These are phyloP conservation scores for Spatula clypeata DNA, from an alignment of 2,797 vertebrate species.

Conservation along the genomic window DNA sequence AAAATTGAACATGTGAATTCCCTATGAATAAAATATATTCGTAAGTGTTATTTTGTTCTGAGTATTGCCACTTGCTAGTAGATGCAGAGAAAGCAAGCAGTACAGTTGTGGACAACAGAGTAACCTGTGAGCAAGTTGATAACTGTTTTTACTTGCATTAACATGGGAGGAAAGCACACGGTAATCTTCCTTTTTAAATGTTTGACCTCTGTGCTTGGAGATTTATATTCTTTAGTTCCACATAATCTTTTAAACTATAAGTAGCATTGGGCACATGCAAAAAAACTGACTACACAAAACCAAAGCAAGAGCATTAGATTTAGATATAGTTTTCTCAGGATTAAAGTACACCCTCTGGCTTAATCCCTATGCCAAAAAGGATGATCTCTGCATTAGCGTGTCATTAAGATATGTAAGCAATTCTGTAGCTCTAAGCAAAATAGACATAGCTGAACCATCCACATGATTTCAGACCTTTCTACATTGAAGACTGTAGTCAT, in stretches of 20 bases:
- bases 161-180: background rate
- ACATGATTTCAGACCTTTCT: background rate
- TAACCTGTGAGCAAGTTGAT: background rate
- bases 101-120: background rate
- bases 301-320: background rate
- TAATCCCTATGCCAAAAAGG: constrained; percentile 18
- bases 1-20: constrained; percentile 40
- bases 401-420: background rate
- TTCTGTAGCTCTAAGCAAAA: background rate
- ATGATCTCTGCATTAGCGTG: constrained; percentile 7
- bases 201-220: background rate
- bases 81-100: background rate
- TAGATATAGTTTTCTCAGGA: background rate
- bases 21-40: constrained; percentile 65
- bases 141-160: background rate
- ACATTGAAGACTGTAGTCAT: background rate
- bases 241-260: background rate
- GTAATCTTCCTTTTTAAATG: background rate
- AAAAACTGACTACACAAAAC: constrained; percentile 4
- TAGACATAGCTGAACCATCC: background rate
- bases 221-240: background rate
- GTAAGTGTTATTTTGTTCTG: constrained; percentile 22
- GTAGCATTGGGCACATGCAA: background rate
- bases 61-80: background rate
- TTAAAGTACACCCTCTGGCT: constrained; percentile 16